phyloP scores from a whole-genome alignment of 2,113 vertebrate species.

The Hylia prasina region DNA sequence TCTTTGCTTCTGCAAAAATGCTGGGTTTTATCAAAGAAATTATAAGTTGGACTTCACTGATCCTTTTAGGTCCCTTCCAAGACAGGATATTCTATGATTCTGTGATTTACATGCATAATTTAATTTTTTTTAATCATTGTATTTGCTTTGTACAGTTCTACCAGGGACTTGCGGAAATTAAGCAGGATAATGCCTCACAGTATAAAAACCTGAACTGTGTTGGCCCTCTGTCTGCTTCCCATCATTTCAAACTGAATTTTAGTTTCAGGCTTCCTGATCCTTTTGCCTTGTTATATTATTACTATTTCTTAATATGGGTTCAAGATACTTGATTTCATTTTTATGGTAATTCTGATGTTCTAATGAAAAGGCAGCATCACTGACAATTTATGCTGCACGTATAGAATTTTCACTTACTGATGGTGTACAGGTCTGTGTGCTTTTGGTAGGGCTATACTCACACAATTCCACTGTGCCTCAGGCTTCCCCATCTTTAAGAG shows the following conservation, averaged over 20 bases:
- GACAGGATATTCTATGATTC: neutral
- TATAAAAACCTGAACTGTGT: neutral
- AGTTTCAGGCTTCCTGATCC: neutral
- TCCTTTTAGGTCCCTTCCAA: neutral
- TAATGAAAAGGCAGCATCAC: neutral
- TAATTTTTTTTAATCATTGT: accelerated
- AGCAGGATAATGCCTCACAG: neutral
- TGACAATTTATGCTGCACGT: neutral
- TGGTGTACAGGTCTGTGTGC: accelerated
- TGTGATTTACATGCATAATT: neutral
- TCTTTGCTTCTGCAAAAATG: neutral
- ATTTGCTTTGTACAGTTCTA: neutral
- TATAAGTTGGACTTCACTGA: neutral
- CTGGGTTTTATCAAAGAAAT: neutral
- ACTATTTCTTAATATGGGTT: neutral
- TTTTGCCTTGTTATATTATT: neutral
- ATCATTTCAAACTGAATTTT: neutral
- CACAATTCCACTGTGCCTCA: neutral
- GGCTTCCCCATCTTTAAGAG: neutral
- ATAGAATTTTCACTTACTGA: neutral
- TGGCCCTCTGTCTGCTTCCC: neutral
- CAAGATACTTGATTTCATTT: neutral
- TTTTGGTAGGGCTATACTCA: neutral
- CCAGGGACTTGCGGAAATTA: neutral
- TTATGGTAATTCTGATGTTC: neutral